Base-by-base conservation (phyloP, 1,140 invertebrate species). In the Potamilus streckersoni region DNA sequence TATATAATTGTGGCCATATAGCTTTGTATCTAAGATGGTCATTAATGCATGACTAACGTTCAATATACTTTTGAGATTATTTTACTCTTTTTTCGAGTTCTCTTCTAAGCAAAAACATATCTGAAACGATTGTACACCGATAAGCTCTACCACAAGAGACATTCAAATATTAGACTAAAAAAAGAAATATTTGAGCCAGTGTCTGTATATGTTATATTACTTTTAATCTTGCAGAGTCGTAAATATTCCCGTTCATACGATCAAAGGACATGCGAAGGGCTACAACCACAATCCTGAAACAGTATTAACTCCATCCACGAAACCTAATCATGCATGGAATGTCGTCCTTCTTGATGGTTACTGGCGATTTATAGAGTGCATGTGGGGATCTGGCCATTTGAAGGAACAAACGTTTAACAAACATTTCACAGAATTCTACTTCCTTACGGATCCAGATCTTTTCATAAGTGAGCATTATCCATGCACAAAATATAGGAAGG, bases 241-340 rank as follows among this genome's bases (percentile, higher is more conserved):
- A 1, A 57, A 58, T 49, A 79, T 81, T 38, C 71, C 49, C 1
- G 73, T 68, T 1, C 75, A 72, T 27, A 78, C 61, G 1, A 75
- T 81, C 31, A 66, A 38, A n/a, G 98, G 98, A 19, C 98, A 98
- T 90, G 97, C 96, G 65, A 99, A 99, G 89, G 97, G 96, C 62
- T 97, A 97, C 14, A 97, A 97, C 65, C 98, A 98, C 89, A 95
- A 97, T 85, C 96, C 97, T 0, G 96, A 96, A 1, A 95, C 97
- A 0, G 92, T 94, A 73, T 98, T 99, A 86, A 96, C 97, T 80
- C 96, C 80, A 97, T 98, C 90, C 95, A 98, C 2, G 96, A 98
- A 74, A n/a, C 80, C 81, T n/a, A 81, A 82, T 59, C 83, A 85
- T 79, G 82, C 85, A 1, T 87, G 85, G 85, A 87, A 84, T 65